Percentiles rank a stretch among this genome's conserved stretches.
Conservation (phyloP, 2,797 vertebrate genomes). For the Allobates femoralis region DNA sequence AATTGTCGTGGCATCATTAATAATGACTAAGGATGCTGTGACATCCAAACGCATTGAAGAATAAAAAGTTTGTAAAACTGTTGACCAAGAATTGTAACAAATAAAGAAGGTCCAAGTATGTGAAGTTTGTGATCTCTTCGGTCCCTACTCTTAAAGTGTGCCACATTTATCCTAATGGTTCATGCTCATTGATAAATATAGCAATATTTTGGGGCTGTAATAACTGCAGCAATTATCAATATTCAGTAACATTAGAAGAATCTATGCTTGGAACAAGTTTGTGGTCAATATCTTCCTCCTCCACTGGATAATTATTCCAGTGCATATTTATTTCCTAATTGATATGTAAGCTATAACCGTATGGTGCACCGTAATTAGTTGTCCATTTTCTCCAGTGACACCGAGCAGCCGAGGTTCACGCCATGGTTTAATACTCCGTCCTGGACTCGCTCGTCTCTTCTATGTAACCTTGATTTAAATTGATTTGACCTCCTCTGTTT, state of each 20-base stretch:
- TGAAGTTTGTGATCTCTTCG: too few relatives aligned
- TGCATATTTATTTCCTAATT: background rate
- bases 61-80: too few relatives aligned
- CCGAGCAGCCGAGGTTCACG: background rate
- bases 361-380: background rate
- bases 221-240: background rate
- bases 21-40: too few relatives aligned
- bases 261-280: background rate
- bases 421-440: background rate
- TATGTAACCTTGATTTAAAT: constrained; percentile 5
- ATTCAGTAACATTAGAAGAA: background rate
- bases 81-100: too few relatives aligned
- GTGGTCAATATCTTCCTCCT: background rate
- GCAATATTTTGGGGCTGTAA: background rate
- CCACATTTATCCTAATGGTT: too few relatives aligned
- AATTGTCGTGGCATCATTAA: too few relatives aligned
- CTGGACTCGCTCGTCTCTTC: background rate
- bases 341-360: background rate
- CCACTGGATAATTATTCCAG: background rate
- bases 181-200: too few relatives aligned
- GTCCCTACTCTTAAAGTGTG: too few relatives aligned
- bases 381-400: background rate
- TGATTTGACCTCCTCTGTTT: constrained; percentile 14
- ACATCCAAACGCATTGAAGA: too few relatives aligned
- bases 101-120: too few relatives aligned